Base-by-base conservation (phyloP, 2,113 vertebrate species). In the Rhynchomys soricoides region DNA sequence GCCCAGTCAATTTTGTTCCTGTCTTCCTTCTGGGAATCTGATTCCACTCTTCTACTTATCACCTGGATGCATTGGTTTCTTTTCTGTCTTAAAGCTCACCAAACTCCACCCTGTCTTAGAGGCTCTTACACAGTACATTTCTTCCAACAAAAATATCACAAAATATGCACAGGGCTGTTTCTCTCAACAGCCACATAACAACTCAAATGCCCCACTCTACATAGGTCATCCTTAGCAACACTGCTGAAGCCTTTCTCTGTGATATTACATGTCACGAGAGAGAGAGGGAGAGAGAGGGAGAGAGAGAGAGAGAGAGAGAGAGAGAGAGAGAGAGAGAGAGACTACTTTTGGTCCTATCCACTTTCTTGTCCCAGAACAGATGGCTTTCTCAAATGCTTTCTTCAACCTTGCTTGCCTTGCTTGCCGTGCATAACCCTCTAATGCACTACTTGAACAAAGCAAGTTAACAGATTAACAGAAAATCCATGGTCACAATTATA, bases 171-270 rank as follows among this genome's bases (percentile, higher is more conserved):
- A 34, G 19, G 4, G 5, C 34, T 16, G 12, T 13, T 52, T 74
- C 22, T n/a, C 31, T 48, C 31, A 26, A 55, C 37, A 70, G 29
- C 71, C 52, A 31, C 9, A 8, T 7, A 9, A 16, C 10, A 66
- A 29, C 24, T 43, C 31, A 62, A 5, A 12, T 1, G 50, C 26
- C 22, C 26, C 22, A 6, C 37, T 78, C 34, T 52, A 9, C 17
- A 34, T 0, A 7, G 5, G 21, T 79, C 26, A 55, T 48, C 59
- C 66, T 7, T 3, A 8, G 59, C 13, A 12, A 4, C 57, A 31
- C 11, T 1, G 1, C 5, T 2, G 21, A 68, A 8, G 26, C 7
- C 5, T 50, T 8, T 70, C 1, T 7, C 4, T 59, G 26, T 4
- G 24, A 19, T 4, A 1, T 1, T 19, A 19, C 12, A 2, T 7